A percentile compares a stretch with the other conserved stretches of the same genome.
Conservation (phyloP, 2,888 invertebrate species). For the Drosophila pseudotakahashii region DNA sequence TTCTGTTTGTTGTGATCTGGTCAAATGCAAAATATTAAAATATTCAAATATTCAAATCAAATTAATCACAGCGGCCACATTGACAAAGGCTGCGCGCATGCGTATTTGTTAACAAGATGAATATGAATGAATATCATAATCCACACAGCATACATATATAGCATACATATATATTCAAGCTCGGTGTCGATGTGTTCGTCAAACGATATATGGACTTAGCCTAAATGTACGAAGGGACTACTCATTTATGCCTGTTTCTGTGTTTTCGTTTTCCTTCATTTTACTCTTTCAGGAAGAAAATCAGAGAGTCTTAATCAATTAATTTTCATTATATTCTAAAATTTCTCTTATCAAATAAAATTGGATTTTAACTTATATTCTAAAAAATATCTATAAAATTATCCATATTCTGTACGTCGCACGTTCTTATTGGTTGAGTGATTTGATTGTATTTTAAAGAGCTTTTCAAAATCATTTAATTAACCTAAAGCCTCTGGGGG, state of each 20-base stretch:
- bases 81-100: conserved; percentile 87
- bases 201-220: conserved; percentile 34
- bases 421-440: conserved; percentile 29
- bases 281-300: conserved; percentile 3
- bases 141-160: conserved; percentile 28
- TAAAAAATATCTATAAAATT: conserved; percentile 11
- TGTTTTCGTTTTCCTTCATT: conserved; percentile 19
- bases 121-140: conserved; percentile 58
- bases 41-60: conserved; percentile 12
- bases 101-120: conserved; percentile 66
- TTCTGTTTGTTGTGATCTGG: conserved; percentile 64
- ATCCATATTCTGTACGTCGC: conserved; percentile 17
- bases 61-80: conserved; percentile 85
- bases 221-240: conserved; percentile 41
- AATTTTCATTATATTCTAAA: conserved; percentile 1
- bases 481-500: conserved; percentile 7
- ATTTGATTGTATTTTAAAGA: background rate
- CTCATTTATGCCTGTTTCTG: conserved; percentile 41
- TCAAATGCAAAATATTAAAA: conserved; percentile 56
- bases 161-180: conserved; percentile 35
- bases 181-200: conserved; percentile 47
- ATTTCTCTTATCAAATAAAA: conserved; percentile 4
- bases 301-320: background rate
- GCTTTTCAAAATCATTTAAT: conserved; percentile 21
- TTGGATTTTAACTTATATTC: conserved; percentile 16